Evolutionary conservation across 2,113 vertebrate species (phyloP).

Genomic region (Platysternon megacephalum): DNA sequence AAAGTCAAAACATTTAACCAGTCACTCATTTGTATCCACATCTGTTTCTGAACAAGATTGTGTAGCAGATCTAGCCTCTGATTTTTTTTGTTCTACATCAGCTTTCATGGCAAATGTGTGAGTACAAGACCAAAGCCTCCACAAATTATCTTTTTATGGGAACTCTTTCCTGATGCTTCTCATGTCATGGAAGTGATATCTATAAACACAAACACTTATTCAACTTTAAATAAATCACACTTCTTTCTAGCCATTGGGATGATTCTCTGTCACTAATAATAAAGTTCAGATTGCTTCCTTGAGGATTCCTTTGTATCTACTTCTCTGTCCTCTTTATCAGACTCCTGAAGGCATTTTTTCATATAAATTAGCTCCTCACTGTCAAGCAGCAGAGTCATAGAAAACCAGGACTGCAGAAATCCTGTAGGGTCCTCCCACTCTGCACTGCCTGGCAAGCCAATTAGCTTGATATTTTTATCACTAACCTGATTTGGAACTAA

Average conservation of each 20-base stretch:
- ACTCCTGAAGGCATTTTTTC: conserved; percentile 46
- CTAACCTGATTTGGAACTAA: conserved; percentile 73
- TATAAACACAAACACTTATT: neutral
- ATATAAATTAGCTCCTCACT: conserved; percentile 26
- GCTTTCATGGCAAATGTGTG: conserved; percentile 7
- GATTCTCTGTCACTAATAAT: neutral
- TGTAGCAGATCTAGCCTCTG: neutral
- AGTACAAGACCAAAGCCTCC: neutral
- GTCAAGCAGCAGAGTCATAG: conserved; percentile 36
- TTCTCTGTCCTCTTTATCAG: neutral
- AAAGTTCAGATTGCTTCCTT: neutral
- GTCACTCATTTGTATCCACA: rapidly evolving
- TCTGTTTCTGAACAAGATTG: conserved; percentile 26
- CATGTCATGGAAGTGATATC: neutral
- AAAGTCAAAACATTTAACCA: neutral
- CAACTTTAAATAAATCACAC: neutral
- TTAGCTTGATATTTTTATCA: conserved; percentile 75
- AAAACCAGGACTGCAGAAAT: conserved; percentile 56
- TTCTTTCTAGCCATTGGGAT: neutral
- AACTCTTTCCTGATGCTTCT: conserved; percentile 16
- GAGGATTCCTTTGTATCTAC: conserved; percentile 25
- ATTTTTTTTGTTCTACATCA: neutral
- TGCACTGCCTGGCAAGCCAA: conserved; percentile 59
- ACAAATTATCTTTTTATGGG: conserved; percentile 31
- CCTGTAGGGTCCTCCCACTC: conserved; percentile 54